Evolutionary conservation across 2,113 vertebrate genomes (phyloP), one percentile per base, ranked within the genome.

Genomic region (Agapornis roseicollis): DNA sequence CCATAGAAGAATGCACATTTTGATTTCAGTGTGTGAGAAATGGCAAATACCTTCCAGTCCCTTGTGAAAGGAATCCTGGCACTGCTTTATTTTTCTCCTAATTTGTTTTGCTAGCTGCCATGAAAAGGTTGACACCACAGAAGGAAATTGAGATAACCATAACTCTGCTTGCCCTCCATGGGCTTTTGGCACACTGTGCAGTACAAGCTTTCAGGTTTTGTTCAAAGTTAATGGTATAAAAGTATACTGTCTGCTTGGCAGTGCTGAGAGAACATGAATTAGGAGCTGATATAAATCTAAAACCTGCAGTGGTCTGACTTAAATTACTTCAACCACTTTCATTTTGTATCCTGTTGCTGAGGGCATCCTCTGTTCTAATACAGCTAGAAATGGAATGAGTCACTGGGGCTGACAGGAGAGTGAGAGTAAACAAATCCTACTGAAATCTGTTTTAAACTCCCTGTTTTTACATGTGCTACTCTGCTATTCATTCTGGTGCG

Each of bases 1-100:
- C 14, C 29, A 46, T 17, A 13, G 22, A 10, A 17, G 11, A n/a
- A 3, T 1, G 7, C 39, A 3, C 7, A 0, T 15, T 3, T 6
- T 3, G 5, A 4, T 28, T 7, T 24, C 5, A 44, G 24, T 25
- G 47, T 5, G 72, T 20, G 41, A 17, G 72, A 7, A 52, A 3
- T 3, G 17, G 29, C 35, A 29, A 23, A 9, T 39, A 68, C 31
- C 73, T 68, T 13, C 0, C 20, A 33, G 76, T 8, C 35, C 39
- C 22, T 7, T 9, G 27, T 2, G 60, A 3, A 6, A 2, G 49
- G 19, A 11, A n/a, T 17, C 7, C 0, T 5, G 17, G 42, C 58
- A 0, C 17, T 5, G 0, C 65, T 35, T 20, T 19, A 1, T 24
- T 50, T 9, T 41, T 28, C 60, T 79, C 44, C 60, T 17, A 2